Evolutionary conservation across 2,888 invertebrate genomes (phyloP).

Genomic region (Empis livida): DNA sequence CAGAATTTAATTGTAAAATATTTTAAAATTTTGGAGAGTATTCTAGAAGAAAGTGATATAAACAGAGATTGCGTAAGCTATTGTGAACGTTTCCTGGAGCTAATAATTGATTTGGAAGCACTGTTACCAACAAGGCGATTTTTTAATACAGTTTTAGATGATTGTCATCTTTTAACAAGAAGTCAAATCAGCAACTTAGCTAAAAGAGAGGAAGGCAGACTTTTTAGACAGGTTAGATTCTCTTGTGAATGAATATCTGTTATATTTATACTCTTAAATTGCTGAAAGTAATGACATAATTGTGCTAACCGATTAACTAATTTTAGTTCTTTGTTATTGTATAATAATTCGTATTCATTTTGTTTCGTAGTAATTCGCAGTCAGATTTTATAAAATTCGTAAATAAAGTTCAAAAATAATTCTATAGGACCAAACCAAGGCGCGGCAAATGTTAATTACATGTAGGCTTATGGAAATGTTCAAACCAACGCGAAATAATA

Average conservation of each 20-base stretch:
- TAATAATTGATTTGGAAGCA: slow-evolving; percentile 93
- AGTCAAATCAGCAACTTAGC: slow-evolving; percentile 70
- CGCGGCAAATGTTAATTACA: no score
- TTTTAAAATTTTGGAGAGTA: slow-evolving; percentile 62
- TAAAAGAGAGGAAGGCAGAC: slow-evolving; percentile 67
- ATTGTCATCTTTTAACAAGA: slow-evolving; percentile 83
- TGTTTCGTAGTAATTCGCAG: no score
- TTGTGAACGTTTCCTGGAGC: slow-evolving; percentile 90
- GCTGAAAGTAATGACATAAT: no score
- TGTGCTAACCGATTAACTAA: no score
- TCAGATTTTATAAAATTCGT: no score
- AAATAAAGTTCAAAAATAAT: no score
- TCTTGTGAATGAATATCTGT: slow-evolving; percentile 4
- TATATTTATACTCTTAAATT: no score
- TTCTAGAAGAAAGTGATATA: slow-evolving; percentile 50
- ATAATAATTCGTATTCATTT: no score
- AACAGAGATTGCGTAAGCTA: slow-evolving; percentile 50
- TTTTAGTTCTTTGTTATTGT: no score
- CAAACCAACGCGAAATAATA: no score
- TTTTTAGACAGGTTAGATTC: slow-evolving; percentile 75
- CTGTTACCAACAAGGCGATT: slow-evolving; percentile 89
- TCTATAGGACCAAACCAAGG: no score
- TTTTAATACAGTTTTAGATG: slow-evolving; percentile 92
- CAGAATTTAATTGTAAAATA: slow-evolving; percentile 70
- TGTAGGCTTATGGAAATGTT: no score